These are phyloP conservation scores for Lasiommata megera DNA, from an alignment of 2,888 invertebrate species.

Conservation along the genomic window DNA sequence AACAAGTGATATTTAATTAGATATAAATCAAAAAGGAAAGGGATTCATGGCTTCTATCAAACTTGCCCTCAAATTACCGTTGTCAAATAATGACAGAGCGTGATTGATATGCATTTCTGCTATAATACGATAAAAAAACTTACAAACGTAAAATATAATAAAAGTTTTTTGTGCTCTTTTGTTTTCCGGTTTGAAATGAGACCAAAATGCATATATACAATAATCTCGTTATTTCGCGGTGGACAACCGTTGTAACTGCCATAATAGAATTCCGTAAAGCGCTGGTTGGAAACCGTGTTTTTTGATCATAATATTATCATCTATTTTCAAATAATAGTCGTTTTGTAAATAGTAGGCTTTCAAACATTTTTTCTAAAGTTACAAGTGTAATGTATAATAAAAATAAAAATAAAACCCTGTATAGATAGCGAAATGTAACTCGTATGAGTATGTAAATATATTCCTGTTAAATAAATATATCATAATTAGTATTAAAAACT, in stretches of 20 bases:
- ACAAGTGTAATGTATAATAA: constrained; percentile 13
- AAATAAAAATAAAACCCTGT: constrained; percentile 28
- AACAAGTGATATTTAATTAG: too few species aligned
- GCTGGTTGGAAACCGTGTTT: constrained; percentile 37
- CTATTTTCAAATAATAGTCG: constrained; percentile 39
- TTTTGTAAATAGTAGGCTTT: constrained; percentile 48
- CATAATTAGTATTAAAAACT: constrained; percentile 23
- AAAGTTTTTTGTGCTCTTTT: too few species aligned
- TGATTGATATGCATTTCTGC: too few species aligned
- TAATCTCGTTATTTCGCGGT: constrained; percentile 15
- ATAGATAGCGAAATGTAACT: constrained; percentile 35
- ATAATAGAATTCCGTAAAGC: constrained; percentile 18
- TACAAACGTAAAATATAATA: too few species aligned
- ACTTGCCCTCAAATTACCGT: too few species aligned
- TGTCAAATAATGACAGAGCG: too few species aligned
- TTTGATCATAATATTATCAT: constrained; percentile 33
- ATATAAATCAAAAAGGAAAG: too few species aligned
- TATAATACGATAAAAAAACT: too few species aligned
- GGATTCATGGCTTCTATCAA: too few species aligned
- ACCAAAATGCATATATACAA: constrained; percentile 16
- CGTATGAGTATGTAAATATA: constrained; percentile 39
- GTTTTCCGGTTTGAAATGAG: not conserved
- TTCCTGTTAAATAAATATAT: constrained; percentile 29
- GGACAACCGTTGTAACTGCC: constrained; percentile 13
- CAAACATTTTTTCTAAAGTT: constrained; percentile 33